Percentiles rank a stretch among this genome's conserved stretches.
Evolutionary conservation across 2,113 vertebrate species (phyloP).

Genomic region (Festucalex cinctus): DNA sequence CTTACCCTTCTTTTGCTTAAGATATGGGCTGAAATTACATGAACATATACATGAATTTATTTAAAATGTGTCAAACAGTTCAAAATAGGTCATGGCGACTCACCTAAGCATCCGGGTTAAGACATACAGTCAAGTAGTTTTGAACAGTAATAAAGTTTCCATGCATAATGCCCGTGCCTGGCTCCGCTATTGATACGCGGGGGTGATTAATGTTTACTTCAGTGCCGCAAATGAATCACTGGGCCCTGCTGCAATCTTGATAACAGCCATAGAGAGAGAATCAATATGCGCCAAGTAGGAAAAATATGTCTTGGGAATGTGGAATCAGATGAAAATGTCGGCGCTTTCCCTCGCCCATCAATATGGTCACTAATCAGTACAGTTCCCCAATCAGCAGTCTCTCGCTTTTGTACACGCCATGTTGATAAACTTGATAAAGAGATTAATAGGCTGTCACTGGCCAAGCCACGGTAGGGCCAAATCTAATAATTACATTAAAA

Average conservation of each 20-base stretch:
- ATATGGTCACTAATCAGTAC: conserved; percentile 41
- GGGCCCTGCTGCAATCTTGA: conserved; percentile 66
- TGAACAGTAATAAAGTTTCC: conserved; percentile 46
- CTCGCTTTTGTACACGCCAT: neutral
- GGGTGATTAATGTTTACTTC: conserved; percentile 66
- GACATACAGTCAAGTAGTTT: conserved; percentile 26
- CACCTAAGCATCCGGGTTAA: conserved; percentile 6
- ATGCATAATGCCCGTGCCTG: conserved; percentile 33
- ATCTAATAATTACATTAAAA: neutral
- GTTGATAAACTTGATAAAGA: neutral
- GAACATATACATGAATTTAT: neutral
- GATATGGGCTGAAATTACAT: neutral
- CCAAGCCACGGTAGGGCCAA: neutral
- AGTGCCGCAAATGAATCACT: conserved; percentile 58
- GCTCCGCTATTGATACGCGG: conserved; percentile 52
- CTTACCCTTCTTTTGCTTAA: neutral
- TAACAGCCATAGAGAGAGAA: conserved; percentile 65
- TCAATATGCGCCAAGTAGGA: conserved; percentile 60
- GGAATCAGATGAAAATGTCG: conserved; percentile 59
- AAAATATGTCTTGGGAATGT: conserved; percentile 53
- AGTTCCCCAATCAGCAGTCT: conserved; percentile 46
- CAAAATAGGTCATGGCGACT: conserved; percentile 11
- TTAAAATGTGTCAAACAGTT: neutral
- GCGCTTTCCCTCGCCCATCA: conserved; percentile 59
- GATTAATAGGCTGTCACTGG: conserved; percentile 8